Evolutionary conservation across 2,113 vertebrate species (phyloP), one percentile per base, ranked within the genome.

Genomic region (Stegastes partitus): DNA sequence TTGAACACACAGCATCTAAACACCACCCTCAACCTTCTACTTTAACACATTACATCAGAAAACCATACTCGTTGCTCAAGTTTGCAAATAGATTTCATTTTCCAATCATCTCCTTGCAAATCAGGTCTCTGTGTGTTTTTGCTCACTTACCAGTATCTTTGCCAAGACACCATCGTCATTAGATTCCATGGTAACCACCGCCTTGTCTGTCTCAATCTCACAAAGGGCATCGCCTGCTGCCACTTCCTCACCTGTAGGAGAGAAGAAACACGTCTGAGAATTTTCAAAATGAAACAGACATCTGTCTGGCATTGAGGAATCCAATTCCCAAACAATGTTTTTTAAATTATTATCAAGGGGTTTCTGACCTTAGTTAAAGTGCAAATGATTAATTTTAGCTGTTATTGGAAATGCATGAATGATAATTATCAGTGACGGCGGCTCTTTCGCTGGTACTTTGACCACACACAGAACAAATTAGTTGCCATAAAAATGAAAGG

Each of bases 161-260:
- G 98, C 98, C 89, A 99, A 83, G 71, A 98, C 37, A 7, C 98
- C 98, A 22, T 99, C 98, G 0, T 99, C 97, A 55, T 81, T 98
- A 18, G 98, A 96, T 51, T 99, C 98, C 96, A 99, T 90, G 82
- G 95, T 96, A 80, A 99, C 89, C 86, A 99, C 96, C 0, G 98
- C 98, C 88, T 99, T 99, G 94, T 99, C 97, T 0, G 98, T 99
- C 95, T 99, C 97, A 23, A 99, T 99, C 87, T 99, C 98, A 91
- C 98, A 99, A 47, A 99, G 86, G 0, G 96, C 95, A 80, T 99
- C 98, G 18, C 98, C 98, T 59, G 85, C 92, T 71, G 90, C 96
- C 80, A 99, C 97, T 0, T 83, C 66, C 63, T 99, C 98, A 89
- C 98, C 98, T 99, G 91, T 14, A 88, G 88, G 58, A 39, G 16